Percentiles rank a stretch among this genome's conserved stretches.
These are phyloP conservation scores for Priocnemis perturbator DNA, from an alignment of 2,888 invertebrate species.

Conservation along the genomic window DNA sequence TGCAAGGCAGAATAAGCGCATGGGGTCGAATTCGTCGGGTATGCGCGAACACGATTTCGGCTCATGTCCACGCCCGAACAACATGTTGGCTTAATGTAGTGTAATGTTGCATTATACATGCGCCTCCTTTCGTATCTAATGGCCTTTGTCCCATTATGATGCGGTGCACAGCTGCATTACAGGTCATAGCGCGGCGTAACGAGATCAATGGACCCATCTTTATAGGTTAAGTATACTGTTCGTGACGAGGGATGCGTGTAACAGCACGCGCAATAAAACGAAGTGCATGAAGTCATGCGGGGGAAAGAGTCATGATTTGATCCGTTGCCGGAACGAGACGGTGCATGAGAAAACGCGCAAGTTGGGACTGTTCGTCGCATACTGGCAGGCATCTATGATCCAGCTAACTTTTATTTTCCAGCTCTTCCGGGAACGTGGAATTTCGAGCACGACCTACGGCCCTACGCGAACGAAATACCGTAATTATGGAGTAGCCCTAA, in stretches of 20 bases:
- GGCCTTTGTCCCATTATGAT: constrained; percentile 37
- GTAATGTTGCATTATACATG: no score
- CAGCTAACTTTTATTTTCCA: no score
- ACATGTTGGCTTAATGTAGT: no score
- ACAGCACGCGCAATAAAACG: constrained; percentile 18
- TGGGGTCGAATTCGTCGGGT: neutral
- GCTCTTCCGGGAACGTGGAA: no score
- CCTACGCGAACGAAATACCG: no score
- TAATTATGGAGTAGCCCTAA: no score
- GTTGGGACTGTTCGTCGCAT: no score
- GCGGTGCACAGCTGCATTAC: constrained; percentile 42
- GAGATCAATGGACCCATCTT: constrained; percentile 59
- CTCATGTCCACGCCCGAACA: neutral
- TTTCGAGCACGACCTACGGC: no score
- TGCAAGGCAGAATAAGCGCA: no score
- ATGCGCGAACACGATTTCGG: neutral
- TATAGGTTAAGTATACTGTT: constrained; percentile 38
- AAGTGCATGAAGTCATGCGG: neutral
- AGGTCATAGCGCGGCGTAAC: constrained; percentile 36
- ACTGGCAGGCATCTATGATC: no score
- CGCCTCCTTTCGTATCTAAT: constrained; percentile 29
- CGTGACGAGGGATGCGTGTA: constrained; percentile 4
- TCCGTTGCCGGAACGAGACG: no score
- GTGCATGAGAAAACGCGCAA: neutral
- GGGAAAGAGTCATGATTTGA: no score